Conservation (phyloP, 2,113 vertebrate genomes). For the Sula dactylatra region DNA sequence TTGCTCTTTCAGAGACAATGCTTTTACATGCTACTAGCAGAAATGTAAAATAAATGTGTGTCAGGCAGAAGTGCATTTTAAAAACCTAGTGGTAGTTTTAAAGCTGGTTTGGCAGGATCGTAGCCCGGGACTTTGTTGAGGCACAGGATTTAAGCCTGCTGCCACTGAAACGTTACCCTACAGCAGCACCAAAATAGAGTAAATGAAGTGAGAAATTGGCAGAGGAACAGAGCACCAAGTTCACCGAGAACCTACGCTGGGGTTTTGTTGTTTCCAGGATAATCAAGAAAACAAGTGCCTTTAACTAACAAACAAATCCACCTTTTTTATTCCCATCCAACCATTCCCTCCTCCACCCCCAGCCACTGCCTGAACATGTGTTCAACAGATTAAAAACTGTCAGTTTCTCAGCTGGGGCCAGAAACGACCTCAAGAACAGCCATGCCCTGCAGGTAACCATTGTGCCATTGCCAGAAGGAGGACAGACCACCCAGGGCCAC, state of each 20-base stretch:
- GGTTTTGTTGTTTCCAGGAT: neutral
- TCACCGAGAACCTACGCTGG: neutral
- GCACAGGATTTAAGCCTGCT: neutral
- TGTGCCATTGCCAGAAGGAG: fast-evolving
- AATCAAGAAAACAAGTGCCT: neutral
- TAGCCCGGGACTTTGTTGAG: neutral
- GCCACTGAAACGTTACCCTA: neutral
- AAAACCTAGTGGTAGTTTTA: neutral
- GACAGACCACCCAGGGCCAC: neutral
- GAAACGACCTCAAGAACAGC: neutral
- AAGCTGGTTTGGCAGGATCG: neutral
- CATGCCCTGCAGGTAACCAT: neutral
- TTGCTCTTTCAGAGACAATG: neutral
- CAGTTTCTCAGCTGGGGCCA: neutral
- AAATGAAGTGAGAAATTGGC: neutral
- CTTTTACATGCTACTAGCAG: neutral
- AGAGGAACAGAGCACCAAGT: neutral
- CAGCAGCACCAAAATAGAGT: neutral
- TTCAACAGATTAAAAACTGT: neutral
- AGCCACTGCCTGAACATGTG: fast-evolving
- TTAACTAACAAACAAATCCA: neutral
- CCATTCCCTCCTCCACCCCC: neutral
- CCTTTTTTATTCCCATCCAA: neutral
- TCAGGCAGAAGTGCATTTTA: neutral
- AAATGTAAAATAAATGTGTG: neutral